phyloP scores from a whole-genome alignment of 2,797 vertebrate genomes.

The Neomorphus geoffroyi region DNA sequence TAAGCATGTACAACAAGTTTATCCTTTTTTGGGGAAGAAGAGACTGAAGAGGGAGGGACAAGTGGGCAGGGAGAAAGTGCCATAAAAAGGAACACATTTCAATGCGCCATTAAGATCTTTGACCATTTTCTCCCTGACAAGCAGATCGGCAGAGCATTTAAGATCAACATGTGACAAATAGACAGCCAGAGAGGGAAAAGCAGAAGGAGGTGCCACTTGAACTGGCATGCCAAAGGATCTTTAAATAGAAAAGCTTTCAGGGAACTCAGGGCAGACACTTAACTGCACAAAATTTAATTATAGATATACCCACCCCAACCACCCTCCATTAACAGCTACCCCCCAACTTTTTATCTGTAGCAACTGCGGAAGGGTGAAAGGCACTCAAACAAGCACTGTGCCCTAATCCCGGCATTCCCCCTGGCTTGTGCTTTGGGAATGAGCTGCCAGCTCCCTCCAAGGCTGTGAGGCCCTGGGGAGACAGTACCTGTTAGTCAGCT shows the following conservation, averaged over 20 bases:
- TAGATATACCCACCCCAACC: background rate
- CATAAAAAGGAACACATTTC: background rate
- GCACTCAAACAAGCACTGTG: background rate
- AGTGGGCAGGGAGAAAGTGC: background rate
- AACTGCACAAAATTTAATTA: constrained; percentile 6
- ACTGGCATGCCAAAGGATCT: constrained; percentile 55
- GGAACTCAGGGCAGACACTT: background rate
- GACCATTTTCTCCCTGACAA: background rate
- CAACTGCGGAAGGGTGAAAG: background rate
- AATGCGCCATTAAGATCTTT: background rate
- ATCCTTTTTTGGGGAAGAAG: background rate
- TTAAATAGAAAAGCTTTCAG: constrained; percentile 68
- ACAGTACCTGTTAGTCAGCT: constrained; percentile 84
- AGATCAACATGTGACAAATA: constrained; percentile 46
- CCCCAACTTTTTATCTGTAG: background rate
- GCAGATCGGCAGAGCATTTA: constrained; percentile 38
- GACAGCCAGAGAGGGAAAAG: constrained; percentile 25
- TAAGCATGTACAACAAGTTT: background rate
- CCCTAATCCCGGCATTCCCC: background rate
- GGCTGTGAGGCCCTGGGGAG: background rate
- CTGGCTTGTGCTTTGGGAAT: background rate
- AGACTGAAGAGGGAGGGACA: background rate
- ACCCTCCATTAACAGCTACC: background rate
- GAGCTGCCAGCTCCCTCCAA: background rate
- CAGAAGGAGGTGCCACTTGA: constrained; percentile 52